Conservation (phyloP, 2,113 vertebrate species). For the Rhizomys pruinosus region DNA sequence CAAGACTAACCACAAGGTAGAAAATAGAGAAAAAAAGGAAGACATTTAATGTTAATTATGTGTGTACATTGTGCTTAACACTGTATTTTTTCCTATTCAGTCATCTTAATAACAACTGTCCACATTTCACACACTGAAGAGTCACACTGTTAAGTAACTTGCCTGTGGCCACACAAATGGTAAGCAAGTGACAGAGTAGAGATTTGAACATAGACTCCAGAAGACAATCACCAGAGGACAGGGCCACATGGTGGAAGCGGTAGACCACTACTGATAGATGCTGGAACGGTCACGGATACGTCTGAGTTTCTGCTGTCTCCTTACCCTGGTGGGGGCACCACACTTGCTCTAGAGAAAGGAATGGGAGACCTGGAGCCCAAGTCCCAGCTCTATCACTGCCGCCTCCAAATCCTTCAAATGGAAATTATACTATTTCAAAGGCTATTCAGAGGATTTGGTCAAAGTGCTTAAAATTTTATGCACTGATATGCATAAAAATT, state of each 20-base stretch:
- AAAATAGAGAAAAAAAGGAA: neutral
- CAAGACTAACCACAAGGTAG: neutral
- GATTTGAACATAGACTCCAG: neutral
- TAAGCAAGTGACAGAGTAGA: neutral
- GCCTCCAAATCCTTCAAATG: neutral
- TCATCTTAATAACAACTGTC: neutral
- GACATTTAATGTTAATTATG: neutral
- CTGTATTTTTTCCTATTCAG: constrained; percentile 20
- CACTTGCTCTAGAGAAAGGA: neutral
- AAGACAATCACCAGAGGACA: neutral
- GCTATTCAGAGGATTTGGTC: neutral
- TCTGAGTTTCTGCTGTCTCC: neutral
- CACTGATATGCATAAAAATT: neutral
- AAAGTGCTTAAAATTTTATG: constrained; percentile 2
- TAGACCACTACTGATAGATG: neutral
- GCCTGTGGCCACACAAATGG: neutral
- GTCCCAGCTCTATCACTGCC: neutral
- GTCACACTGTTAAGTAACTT: neutral
- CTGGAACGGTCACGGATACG: neutral
- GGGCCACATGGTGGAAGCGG: neutral
- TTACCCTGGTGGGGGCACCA: neutral
- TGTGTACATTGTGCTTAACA: neutral
- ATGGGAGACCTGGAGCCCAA: neutral
- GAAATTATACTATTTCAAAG: neutral
- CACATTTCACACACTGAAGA: neutral